A percentile compares a stretch with the other conserved stretches of the same genome.
Evolutionary conservation across 1,140 invertebrate genomes (phyloP).

Genomic region (Penaeus japonicus): DNA sequence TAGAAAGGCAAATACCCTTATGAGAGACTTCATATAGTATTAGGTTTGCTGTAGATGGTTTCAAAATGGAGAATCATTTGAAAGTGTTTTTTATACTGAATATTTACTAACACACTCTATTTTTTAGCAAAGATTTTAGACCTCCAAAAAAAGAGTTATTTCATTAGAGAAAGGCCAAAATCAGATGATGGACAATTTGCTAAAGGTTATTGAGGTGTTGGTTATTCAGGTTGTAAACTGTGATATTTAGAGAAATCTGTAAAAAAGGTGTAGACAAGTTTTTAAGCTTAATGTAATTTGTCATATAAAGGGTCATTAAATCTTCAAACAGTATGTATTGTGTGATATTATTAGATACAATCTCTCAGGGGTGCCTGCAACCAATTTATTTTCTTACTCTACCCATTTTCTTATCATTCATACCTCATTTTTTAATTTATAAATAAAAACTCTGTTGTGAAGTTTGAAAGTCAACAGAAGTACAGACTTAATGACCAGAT

Average conservation of each 20-base stretch:
- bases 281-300: no score
- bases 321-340: no score
- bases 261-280: not conserved
- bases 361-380: no score
- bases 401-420: no score
- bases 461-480: not conserved
- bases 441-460: slow-evolving; percentile 4
- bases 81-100: not conserved
- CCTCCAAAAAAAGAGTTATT: not conserved
- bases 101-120: not conserved
- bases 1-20: slow-evolving; percentile 57
- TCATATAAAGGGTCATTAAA: no score
- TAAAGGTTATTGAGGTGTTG: not conserved
- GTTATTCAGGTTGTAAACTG: slow-evolving; percentile 46
- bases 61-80: not conserved
- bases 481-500: not conserved
- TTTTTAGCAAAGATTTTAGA: not conserved
- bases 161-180: not conserved
- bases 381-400: no score
- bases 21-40: slow-evolving; percentile 59
- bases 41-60: slow-evolving; percentile 14
- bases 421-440: not conserved
- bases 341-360: no score
- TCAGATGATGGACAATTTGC: not conserved
- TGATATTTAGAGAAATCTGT: slow-evolving; percentile 31